A percentile compares a stretch with the other conserved stretches of the same genome.
Conservation (phyloP, 2,113 vertebrate genomes). For the Myotis davidii region DNA sequence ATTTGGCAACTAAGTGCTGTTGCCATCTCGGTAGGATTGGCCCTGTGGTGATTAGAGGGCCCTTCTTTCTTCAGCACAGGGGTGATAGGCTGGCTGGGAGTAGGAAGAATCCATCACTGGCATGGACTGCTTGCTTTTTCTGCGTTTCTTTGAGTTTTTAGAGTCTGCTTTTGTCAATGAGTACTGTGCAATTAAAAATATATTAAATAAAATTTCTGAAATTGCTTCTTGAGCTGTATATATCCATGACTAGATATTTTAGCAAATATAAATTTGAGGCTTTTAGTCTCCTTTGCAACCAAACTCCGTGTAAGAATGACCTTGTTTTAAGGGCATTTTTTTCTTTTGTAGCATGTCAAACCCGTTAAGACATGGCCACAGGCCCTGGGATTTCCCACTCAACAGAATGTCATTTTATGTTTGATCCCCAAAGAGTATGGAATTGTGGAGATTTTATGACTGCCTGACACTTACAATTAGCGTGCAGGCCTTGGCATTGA, state of each 20-base stretch:
- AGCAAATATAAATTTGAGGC: background rate
- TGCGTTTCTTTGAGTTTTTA: background rate
- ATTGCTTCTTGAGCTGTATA: background rate
- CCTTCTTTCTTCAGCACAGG: background rate
- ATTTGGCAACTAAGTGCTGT: background rate
- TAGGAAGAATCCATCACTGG: background rate
- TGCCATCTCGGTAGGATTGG: background rate
- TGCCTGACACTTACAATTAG: slow-evolving; percentile 70
- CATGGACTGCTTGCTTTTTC: background rate
- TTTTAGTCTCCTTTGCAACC: background rate
- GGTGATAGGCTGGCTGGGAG: background rate
- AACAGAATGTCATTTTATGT: slow-evolving; percentile 70
- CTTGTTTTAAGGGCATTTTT: slow-evolving; percentile 51
- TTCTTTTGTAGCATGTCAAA: slow-evolving; percentile 44
- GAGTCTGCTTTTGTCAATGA: background rate
- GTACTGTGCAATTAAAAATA: background rate
- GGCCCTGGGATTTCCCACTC: slow-evolving; percentile 59
- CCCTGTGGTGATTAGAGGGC: background rate
- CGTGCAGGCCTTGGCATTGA: background rate
- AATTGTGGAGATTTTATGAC: slow-evolving; percentile 60
- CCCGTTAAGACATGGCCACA: slow-evolving; percentile 38
- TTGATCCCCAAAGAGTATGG: slow-evolving; percentile 72
- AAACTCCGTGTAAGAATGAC: background rate
- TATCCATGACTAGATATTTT: background rate
- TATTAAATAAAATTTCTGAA: background rate